These are phyloP conservation scores for Fopius arisanus DNA, from an alignment of 1,140 invertebrate species.

Conservation along the genomic window DNA sequence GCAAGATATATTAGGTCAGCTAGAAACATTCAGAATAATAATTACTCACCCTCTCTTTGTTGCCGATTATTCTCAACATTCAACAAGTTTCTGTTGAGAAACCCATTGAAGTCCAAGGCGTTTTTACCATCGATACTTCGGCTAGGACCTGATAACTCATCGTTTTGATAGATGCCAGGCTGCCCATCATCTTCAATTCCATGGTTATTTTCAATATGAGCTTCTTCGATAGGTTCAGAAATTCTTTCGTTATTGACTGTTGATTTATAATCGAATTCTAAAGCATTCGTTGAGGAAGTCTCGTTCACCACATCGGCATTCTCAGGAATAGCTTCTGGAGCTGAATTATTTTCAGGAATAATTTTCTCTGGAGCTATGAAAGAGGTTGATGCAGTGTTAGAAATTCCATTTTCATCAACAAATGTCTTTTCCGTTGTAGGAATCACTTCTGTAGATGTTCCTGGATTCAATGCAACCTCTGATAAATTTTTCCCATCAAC, in stretches of 20 bases:
- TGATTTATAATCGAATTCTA: too few species aligned
- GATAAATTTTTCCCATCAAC: too few species aligned
- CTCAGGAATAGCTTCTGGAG: neutral
- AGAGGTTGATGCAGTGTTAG: neutral
- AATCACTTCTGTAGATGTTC: neutral
- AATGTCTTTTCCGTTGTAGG: slow-evolving; percentile 11
- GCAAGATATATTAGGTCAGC: too few species aligned
- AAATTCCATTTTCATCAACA: neutral
- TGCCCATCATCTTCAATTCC: slow-evolving; percentile 3
- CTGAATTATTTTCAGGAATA: neutral
- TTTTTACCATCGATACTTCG: slow-evolving; percentile 34
- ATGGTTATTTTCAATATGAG: neutral
- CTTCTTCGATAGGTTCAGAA: neutral
- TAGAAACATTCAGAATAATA: too few species aligned
- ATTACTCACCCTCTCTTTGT: slow-evolving; percentile 40
- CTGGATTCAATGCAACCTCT: too few species aligned
- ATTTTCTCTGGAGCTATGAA: slow-evolving; percentile 5
- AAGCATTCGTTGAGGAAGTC: neutral
- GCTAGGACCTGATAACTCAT: slow-evolving; percentile 40
- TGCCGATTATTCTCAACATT: slow-evolving; percentile 44
- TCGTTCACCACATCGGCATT: neutral
- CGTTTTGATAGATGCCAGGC: slow-evolving; percentile 34
- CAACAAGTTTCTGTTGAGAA: slow-evolving; percentile 54
- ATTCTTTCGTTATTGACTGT: neutral
- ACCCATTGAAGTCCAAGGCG: slow-evolving; percentile 44